Evolutionary conservation across 1,140 invertebrate genomes (phyloP), one percentile per base, ranked within the genome.

Genomic region (Dendrolimus punctatus): DNA sequence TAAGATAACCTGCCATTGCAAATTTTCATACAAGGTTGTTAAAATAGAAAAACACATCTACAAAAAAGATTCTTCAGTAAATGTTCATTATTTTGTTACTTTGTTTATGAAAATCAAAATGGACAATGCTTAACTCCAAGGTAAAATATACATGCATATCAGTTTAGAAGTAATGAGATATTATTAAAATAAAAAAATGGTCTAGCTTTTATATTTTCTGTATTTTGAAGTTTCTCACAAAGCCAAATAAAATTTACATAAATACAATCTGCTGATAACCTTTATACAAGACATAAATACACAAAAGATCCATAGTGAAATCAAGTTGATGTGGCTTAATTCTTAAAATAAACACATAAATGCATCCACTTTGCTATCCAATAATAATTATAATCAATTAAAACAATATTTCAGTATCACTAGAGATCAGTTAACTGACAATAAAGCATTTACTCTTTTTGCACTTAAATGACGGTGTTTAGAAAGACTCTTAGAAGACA

Each of bases 191-290:
- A 74, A 85, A 85, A 82, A 73, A 85, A 66, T 72, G 65, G 65
- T 80, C 53, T 76, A 80, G 73, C 76, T 73, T 85, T 84, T 82
- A 76, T 82, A 80, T 83, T 78, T 84, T 82, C 78, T 84, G 76
- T 84, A 82, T 84, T 85, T 80, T 73, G 73, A 83, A 79, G 68
- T 79, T 78, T 75, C 76, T 82, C 79, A 85, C 80, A 83, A 85
- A 84, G 80, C 82, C 80, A 84, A 85, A 85, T 78, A 66, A 81
- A 85, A 81, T 76, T 73, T 81, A 81, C 76, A 85, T 85, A 85
- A 82, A 85, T 84, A 85, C 82, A 84, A 73, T 82, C 77, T 72
- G 73, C 62, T 73, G 69, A 80, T 76, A 79, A 81, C 71, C 72
- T 80, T 80, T 82, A 84, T 85, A 85, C 80, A 82, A 81, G 71